These are phyloP conservation scores for Petrolisthes manimaculis DNA, from an alignment of 2,888 invertebrate species.

Conservation along the genomic window DNA sequence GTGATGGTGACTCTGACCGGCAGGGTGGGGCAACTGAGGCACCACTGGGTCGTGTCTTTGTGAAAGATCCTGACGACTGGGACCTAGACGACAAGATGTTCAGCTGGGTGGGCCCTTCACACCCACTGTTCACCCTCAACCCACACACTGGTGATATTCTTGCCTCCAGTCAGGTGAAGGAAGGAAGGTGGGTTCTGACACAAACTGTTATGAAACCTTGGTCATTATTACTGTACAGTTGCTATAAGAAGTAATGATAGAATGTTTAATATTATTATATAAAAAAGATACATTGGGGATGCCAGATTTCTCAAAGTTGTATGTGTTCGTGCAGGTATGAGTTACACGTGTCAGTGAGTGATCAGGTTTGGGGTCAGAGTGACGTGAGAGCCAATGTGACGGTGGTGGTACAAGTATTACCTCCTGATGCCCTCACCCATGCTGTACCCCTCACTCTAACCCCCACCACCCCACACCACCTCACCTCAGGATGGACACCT, in stretches of 20 bases:
- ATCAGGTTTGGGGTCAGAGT: slow-evolving; percentile 53
- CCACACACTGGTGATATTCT: slow-evolving; percentile 85
- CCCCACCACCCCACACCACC: slow-evolving; percentile 46
- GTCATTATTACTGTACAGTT: neutral
- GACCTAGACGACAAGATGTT: slow-evolving; percentile 97
- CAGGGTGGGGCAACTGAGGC: slow-evolving; percentile 89
- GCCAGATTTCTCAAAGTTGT: no score
- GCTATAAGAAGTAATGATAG: no score
- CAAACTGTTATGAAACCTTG: neutral
- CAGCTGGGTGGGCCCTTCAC: slow-evolving; percentile 78
- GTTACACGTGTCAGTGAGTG: slow-evolving; percentile 47
- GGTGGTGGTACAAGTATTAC: slow-evolving; percentile 44
- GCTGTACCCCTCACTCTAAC: slow-evolving; percentile 59
- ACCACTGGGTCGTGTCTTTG: slow-evolving; percentile 94
- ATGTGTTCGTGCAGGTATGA: slow-evolving; percentile 46
- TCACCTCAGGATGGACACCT: slow-evolving; percentile 58
- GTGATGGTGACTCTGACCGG: no score
- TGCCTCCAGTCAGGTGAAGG: slow-evolving; percentile 48
- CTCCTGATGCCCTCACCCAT: slow-evolving; percentile 55
- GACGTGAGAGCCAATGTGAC: slow-evolving; percentile 61
- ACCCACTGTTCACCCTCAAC: slow-evolving; percentile 88
- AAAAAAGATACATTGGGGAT: no score
- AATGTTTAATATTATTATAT: no score
- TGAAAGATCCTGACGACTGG: slow-evolving; percentile 98
- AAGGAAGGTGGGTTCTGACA: slow-evolving; percentile 21